Evolutionary conservation across 1,140 invertebrate genomes (phyloP).

Genomic region (Coenobita brevimanus): DNA sequence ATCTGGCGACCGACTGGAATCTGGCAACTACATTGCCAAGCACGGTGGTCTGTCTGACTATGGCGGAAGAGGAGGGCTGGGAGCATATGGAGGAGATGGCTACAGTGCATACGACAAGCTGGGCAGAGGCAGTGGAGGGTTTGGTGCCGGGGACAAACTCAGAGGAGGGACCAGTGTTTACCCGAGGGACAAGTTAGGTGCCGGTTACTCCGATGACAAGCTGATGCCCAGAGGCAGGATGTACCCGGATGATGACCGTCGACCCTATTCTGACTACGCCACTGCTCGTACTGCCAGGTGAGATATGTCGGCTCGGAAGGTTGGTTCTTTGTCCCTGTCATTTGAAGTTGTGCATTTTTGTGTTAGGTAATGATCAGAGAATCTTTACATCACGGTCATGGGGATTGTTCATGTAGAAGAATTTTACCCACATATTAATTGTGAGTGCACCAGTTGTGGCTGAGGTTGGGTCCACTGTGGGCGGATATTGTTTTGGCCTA

Average conservation of each 20-base stretch:
- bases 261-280: conserved; percentile 31
- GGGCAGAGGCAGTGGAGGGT: neutral
- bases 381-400: too few relatives aligned
- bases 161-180: conserved; percentile 29
- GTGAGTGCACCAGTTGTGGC: too few relatives aligned
- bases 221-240: conserved; percentile 11
- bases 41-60: neutral
- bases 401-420: too few relatives aligned
- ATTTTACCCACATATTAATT: too few relatives aligned
- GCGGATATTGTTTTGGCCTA: too few relatives aligned
- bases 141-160: neutral
- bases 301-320: too few relatives aligned
- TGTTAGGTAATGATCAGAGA: too few relatives aligned
- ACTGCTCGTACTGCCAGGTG: conserved; percentile 27
- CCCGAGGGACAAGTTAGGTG: conserved; percentile 20
- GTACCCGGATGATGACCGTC: conserved; percentile 42
- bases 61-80: conserved; percentile 37
- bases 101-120: neutral
- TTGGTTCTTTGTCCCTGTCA: too few relatives aligned
- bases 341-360: too few relatives aligned
- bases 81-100: conserved; percentile 17
- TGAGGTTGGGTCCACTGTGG: too few relatives aligned
- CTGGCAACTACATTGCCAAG: conserved; percentile 13
- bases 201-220: conserved; percentile 31
- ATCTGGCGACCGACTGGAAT: conserved; percentile 7